A percentile compares a stretch with the other conserved stretches of the same genome.
Conservation (phyloP, 2,113 vertebrate genomes). For the Progne subis region DNA sequence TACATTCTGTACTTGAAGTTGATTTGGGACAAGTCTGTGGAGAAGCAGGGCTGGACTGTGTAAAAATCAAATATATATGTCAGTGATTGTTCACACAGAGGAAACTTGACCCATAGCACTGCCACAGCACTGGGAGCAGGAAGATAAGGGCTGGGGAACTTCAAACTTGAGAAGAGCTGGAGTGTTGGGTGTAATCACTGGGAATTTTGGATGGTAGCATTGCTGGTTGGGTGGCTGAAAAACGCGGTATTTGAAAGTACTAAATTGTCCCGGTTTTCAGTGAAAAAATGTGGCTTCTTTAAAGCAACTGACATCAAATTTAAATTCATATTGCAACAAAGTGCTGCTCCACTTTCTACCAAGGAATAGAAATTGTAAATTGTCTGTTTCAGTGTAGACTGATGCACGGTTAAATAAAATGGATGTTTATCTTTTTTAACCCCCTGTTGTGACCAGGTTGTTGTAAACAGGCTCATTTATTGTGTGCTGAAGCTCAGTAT, state of each 20-base stretch:
- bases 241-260: neutral
- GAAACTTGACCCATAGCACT: neutral
- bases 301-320: neutral
- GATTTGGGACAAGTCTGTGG: neutral
- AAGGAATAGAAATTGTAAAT: neutral
- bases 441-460: neutral
- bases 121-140: neutral
- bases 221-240: neutral
- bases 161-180: neutral
- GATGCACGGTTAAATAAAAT: neutral
- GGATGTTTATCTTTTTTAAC: neutral
- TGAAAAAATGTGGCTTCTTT: neutral
- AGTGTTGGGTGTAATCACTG: neutral
- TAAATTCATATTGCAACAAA: neutral
- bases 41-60: neutral
- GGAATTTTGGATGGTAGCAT: neutral
- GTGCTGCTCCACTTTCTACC: neutral
- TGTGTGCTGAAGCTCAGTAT: neutral
- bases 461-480: neutral
- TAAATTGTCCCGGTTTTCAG: neutral
- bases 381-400: neutral
- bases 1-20: neutral
- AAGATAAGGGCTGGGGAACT: neutral
- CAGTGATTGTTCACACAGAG: neutral
- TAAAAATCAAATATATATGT: rapidly evolving